Evolutionary conservation across 2,113 vertebrate species (phyloP).

Genomic region (Lagopus muta): DNA sequence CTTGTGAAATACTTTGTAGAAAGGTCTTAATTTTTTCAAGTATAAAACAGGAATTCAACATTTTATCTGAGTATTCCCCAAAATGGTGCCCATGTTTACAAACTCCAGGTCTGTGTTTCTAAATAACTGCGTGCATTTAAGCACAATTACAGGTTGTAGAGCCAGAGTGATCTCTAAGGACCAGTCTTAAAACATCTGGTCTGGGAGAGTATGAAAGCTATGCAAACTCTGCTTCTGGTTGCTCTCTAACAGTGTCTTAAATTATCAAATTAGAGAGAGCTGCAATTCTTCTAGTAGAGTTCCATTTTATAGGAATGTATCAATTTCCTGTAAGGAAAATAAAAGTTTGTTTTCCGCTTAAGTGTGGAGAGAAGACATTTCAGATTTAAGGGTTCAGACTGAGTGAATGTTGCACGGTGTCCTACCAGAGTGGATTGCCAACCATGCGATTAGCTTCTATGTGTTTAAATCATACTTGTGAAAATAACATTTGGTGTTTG

Average conservation of each 20-base stretch:
- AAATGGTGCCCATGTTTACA: not conserved
- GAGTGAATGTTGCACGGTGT: not conserved
- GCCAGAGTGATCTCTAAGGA: not conserved
- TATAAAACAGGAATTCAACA: not conserved
- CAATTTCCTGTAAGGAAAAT: not conserved
- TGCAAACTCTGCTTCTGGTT: not conserved
- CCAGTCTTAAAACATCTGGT: not conserved
- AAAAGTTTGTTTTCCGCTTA: not conserved
- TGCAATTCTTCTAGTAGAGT: not conserved
- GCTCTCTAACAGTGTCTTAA: not conserved
- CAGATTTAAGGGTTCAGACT: not conserved
- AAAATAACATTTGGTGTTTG: not conserved
- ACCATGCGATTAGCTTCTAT: not conserved
- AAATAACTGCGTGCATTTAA: not conserved
- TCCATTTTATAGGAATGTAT: not conserved
- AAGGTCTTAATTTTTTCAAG: not conserved
- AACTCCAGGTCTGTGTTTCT: not conserved
- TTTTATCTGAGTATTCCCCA: not conserved
- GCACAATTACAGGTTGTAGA: not conserved
- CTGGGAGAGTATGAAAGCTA: not conserved
- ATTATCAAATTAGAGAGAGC: not conserved
- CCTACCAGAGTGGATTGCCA: not conserved
- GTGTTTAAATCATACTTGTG: not conserved
- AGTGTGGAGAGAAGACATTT: not conserved
- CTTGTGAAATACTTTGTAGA: not conserved